A percentile compares a stretch with the other conserved stretches of the same genome.
Evolutionary conservation across 1,140 invertebrate species (phyloP).

Genomic region (Gryllus bimaculatus): DNA sequence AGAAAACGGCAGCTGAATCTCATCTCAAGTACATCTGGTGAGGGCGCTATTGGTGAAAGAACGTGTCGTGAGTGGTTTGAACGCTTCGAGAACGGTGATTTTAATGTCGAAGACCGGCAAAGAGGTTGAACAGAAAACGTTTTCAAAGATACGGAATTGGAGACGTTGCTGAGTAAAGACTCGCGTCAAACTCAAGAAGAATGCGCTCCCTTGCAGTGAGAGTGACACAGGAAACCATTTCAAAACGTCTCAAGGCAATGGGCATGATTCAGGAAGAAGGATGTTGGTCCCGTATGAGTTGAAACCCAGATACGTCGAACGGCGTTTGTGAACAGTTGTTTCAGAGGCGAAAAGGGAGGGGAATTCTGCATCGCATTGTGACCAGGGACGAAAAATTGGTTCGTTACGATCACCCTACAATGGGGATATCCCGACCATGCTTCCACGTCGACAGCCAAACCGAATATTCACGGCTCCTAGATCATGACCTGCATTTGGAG

Average conservation of each 20-base stretch:
- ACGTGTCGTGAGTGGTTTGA: conserved; percentile 24
- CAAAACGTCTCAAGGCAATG: no score
- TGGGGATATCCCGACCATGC: no score
- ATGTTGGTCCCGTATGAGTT: no score
- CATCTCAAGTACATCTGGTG: conserved; percentile 22
- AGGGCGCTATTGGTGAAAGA: conserved; percentile 24
- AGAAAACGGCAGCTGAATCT: conserved; percentile 24
- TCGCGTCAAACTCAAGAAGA: conserved; percentile 22
- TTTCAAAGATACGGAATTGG: conserved; percentile 26
- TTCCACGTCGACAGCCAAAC: no score
- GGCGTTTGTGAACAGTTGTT: no score
- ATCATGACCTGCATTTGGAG: no score
- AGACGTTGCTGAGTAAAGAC: conserved; percentile 23
- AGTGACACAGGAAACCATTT: not conserved
- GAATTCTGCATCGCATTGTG: not conserved
- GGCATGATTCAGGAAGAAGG: no score
- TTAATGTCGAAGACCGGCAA: conserved; percentile 16
- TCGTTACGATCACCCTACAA: no score
- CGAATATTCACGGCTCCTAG: no score
- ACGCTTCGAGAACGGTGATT: not conserved
- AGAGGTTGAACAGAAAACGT: conserved; percentile 22
- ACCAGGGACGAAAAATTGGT: no score
- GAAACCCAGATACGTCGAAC: no score
- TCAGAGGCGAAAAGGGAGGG: no score
- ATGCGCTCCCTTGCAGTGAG: conserved; percentile 22